Percentiles rank a stretch among this genome's conserved stretches.
phyloP scores from a whole-genome alignment of 2,797 vertebrate species.

The Podargus strigoides region DNA sequence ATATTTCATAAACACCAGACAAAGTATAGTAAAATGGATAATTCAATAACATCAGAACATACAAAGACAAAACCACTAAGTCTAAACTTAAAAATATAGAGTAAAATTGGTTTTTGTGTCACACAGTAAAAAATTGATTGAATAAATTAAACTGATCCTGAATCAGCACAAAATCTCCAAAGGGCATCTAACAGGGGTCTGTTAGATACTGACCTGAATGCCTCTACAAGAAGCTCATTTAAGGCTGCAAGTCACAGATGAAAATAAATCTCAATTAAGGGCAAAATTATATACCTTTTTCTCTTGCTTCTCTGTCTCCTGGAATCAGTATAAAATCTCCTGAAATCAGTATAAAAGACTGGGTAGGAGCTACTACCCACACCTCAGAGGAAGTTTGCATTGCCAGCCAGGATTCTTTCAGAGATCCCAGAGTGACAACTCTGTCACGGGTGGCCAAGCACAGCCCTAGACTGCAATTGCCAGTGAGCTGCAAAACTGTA shows the following conservation, averaged over 20 bases:
- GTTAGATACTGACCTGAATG: neutral
- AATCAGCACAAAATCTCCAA: neutral
- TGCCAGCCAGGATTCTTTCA: neutral
- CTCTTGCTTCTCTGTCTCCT: neutral
- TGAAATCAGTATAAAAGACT: neutral
- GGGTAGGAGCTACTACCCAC: neutral
- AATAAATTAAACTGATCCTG: neutral
- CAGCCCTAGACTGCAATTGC: neutral
- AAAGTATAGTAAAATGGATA: neutral
- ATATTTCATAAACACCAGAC: neutral
- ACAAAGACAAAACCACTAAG: neutral
- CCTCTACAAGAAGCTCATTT: neutral
- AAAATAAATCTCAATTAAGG: neutral
- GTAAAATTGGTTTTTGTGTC: neutral
- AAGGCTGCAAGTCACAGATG: neutral
- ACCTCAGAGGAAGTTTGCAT: neutral
- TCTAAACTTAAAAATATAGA: neutral
- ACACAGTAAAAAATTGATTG: neutral
- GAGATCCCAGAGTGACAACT: neutral
- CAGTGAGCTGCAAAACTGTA: neutral
- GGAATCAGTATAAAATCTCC: neutral
- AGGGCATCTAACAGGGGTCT: neutral
- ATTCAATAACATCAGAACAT: neutral
- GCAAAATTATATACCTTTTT: neutral
- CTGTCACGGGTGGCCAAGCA: fast-evolving